Percentiles rank a stretch among this genome's conserved stretches.
Evolutionary conservation across 2,113 vertebrate species (phyloP).

Genomic region (Ursus arctos): DNA sequence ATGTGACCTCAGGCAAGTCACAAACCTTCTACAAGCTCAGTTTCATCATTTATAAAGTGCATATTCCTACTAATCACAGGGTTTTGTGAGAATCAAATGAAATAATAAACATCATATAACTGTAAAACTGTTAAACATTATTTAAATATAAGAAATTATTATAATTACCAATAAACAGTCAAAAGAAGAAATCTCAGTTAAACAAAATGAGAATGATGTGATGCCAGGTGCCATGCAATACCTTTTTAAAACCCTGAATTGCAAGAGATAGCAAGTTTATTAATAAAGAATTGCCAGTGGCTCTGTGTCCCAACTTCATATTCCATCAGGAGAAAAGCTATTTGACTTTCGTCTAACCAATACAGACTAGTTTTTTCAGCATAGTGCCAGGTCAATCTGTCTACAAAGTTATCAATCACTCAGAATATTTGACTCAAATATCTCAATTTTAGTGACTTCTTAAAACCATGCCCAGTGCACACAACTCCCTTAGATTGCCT

Average conservation of each 20-base stretch:
- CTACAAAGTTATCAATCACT: neutral
- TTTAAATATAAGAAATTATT: neutral
- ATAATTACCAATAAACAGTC: neutral
- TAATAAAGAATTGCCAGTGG: neutral
- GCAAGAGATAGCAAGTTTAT: neutral
- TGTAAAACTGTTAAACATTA: neutral
- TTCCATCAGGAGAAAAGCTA: neutral
- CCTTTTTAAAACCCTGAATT: neutral
- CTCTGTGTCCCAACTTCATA: neutral
- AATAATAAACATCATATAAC: neutral
- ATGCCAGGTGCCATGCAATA: neutral
- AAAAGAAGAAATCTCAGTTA: neutral
- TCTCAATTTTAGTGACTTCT: neutral
- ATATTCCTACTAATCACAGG: neutral
- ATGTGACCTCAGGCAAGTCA: neutral
- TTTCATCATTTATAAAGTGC: conserved; percentile 15
- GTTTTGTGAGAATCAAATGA: neutral
- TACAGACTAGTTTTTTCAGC: neutral
- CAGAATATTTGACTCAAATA: neutral
- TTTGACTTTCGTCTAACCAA: neutral
- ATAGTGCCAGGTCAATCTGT: neutral
- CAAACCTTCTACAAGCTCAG: neutral
- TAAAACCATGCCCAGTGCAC: neutral
- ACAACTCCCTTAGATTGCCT: neutral
- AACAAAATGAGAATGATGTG: neutral